phyloP scores from a whole-genome alignment of 2,113 vertebrate genomes.

The Megatriorchis doriae region DNA sequence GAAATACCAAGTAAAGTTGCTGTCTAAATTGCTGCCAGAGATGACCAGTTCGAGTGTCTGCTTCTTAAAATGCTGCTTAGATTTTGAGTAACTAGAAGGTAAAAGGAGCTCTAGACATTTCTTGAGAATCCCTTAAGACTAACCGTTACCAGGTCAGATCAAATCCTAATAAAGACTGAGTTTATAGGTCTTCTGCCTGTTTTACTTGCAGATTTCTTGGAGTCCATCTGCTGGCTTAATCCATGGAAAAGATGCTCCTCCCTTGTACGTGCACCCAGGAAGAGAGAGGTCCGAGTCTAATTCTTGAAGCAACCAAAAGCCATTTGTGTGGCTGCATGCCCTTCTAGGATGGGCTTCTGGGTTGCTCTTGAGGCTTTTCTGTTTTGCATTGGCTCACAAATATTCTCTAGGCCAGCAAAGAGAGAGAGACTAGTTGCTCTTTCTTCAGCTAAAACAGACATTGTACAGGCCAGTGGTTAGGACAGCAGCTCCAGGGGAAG shows the following conservation, averaged over 20 bases:
- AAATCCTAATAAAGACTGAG: background rate
- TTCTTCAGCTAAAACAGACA: background rate
- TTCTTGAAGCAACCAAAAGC: background rate
- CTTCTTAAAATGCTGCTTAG: background rate
- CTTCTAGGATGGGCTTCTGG: background rate
- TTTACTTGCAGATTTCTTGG: background rate
- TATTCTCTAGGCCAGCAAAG: background rate
- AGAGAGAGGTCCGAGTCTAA: background rate
- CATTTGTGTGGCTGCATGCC: background rate
- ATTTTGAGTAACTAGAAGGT: background rate
- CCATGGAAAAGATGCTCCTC: background rate
- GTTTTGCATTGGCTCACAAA: background rate
- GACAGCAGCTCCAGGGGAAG: background rate
- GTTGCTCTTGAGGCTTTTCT: background rate
- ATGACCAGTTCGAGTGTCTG: background rate
- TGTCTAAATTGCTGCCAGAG: background rate
- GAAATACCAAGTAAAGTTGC: background rate
- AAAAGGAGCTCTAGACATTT: background rate
- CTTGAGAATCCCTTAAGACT: background rate
- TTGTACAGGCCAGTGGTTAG: background rate
- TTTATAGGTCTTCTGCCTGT: background rate
- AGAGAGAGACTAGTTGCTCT: background rate
- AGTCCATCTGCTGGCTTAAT: background rate
- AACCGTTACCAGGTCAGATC: background rate
- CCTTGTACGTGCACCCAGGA: fast-evolving